Evolutionary conservation across 2,113 vertebrate genomes (phyloP).

Genomic region (Polypterus bichir): DNA sequence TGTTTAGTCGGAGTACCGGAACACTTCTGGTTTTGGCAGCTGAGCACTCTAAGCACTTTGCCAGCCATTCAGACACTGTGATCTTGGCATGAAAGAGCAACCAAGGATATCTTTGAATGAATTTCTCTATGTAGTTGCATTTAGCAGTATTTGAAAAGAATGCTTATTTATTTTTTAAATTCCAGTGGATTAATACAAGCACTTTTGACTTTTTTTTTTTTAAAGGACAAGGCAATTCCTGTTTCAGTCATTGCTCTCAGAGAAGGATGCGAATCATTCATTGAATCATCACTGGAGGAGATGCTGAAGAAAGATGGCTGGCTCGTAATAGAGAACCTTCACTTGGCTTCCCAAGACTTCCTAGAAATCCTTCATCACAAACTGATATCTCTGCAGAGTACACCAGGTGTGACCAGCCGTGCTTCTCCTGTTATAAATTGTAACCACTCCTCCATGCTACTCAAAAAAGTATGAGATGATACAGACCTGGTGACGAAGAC

Average conservation of each 20-base stretch:
- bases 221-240: background rate
- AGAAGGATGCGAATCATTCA: slow-evolving; percentile 11
- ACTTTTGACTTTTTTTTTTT: slow-evolving; percentile 1
- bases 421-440: too few species aligned
- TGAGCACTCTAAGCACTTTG: background rate
- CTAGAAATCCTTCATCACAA: slow-evolving; percentile 17
- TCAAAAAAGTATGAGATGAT: too few species aligned
- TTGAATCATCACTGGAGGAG: slow-evolving; percentile 9
- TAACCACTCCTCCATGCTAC: too few species aligned
- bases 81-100: background rate
- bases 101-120: too few species aligned
- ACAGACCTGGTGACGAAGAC: too few species aligned
- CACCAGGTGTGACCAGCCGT: background rate
- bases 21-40: background rate
- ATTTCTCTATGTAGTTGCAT: too few species aligned
- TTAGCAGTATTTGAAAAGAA: too few species aligned
- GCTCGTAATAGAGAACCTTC: slow-evolving; percentile 20
- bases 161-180: too few species aligned
- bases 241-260: slow-evolving; percentile 8
- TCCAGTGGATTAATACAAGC: too few species aligned
- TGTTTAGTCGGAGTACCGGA: background rate
- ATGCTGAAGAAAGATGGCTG: slow-evolving; percentile 10
- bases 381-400: slow-evolving; percentile 10
- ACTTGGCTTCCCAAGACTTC: slow-evolving; percentile 7
- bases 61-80: background rate